Base-by-base conservation (phyloP, 1,140 invertebrate genomes). In the Drosophila asahinai region DNA sequence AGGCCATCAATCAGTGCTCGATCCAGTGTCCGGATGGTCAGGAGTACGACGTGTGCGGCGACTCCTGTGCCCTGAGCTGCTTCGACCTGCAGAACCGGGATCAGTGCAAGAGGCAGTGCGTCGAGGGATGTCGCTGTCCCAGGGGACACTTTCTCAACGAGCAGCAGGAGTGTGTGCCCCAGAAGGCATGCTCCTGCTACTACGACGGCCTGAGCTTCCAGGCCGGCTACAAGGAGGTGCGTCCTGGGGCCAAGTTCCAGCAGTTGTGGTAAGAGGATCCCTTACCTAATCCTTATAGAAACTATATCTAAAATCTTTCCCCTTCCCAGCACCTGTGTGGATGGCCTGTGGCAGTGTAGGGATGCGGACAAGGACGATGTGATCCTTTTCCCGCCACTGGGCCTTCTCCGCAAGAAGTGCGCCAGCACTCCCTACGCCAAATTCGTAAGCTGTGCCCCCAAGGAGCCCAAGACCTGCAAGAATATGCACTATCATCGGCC, bases 91-190 rank as follows among this genome's bases (percentile, higher is more conserved):
- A 79, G 66, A 58, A 87, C 47, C 25, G 57, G 57, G 52, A 54
- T 54, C 17, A 54, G 52, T 92, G 77, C 71, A 83, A 59, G 38
- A 75, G 57, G 14, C 81, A 91, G 38, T 98, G 97, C 84, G 96
- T 97, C 1, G 97, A 98, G 92, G 97, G 97, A 1, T 98, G 97
- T 92, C 96, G 97, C 70, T 98, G 97, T 92, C 96, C 97, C 0
- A 93, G 94, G 51, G 97, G 97, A n/a, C 94, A 96, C 91, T 95
- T 97, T 3, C 92, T 98, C 22, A 95, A 96, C 70, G 94, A 95
- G 8, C 93, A 94, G 15, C 96, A 96, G 11, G 94, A 96, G 55
- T 98, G 98, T 91, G 95, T 98, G 36, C 95, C 95, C 0, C 94
- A 94, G 0, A 93, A 96, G 58, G 27, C 52, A 2, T 98, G 98